Evolutionary conservation across 2,797 vertebrate genomes (phyloP).

Genomic region (Siniperca obscura): DNA sequence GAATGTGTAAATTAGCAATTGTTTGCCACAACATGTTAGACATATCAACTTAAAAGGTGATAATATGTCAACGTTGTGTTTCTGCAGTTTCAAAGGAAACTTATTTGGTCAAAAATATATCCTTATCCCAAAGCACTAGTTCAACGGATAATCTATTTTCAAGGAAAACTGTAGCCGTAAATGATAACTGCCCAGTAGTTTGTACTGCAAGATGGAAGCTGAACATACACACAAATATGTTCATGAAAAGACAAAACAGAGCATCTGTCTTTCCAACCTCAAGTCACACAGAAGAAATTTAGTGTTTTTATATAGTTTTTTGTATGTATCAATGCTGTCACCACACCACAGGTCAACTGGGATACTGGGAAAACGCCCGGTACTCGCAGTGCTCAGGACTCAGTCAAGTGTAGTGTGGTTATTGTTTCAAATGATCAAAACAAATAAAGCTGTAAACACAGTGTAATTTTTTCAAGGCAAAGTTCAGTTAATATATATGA

Average conservation of each 20-base stretch:
- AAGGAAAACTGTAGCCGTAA: not conserved
- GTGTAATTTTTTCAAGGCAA: not conserved
- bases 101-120: not conserved
- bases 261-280: not conserved
- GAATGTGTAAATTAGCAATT: not conserved
- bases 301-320: slow-evolving; percentile 8
- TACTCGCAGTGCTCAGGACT: not conserved
- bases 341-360: not conserved
- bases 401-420: not conserved
- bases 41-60: not conserved
- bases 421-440: slow-evolving; percentile 3
- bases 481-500: not conserved
- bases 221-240: not conserved
- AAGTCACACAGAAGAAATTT: not conserved
- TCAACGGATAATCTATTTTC: not conserved
- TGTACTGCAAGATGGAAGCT: not conserved
- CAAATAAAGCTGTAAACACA: not conserved
- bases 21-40: too few species aligned
- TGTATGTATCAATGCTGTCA: not conserved
- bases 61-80: not conserved
- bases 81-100: not conserved
- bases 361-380: not conserved
- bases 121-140: not conserved
- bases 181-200: slow-evolving; percentile 3
- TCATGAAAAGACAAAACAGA: not conserved